Percentiles rank a stretch among this genome's conserved stretches.
Conservation (phyloP, 1,140 invertebrate species). For the Atta cephalotes region DNA sequence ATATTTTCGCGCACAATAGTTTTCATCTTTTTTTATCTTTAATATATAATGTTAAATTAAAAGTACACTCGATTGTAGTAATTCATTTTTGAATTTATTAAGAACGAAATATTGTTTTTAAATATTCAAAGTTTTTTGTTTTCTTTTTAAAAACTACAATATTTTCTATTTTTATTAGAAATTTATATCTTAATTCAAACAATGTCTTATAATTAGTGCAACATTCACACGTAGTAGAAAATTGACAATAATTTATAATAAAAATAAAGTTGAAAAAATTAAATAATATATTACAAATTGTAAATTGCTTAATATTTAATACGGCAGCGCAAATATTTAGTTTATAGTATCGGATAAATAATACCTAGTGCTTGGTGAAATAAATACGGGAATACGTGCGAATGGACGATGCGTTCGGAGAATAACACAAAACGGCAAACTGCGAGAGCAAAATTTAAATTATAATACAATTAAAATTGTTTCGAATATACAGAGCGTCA, state of each 20-base stretch:
- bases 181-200: slow-evolving; percentile 10
- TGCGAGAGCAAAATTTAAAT: slow-evolving; percentile 1
- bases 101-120: not conserved
- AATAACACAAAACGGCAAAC: not conserved
- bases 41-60: not conserved
- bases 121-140: not conserved
- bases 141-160: not conserved
- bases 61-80: not conserved
- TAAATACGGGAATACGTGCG: not conserved
- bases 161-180: not conserved
- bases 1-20: not conserved
- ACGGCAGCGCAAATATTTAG: not conserved
- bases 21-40: not conserved
- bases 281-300: not conserved
- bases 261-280: slow-evolving; percentile 11
- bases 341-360: slow-evolving; percentile 4
- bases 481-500: not conserved
- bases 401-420: not conserved
- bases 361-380: not conserved
- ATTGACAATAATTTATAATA: not conserved
- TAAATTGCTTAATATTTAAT: slow-evolving; percentile 1
- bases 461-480: slow-evolving; percentile 14
- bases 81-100: not conserved
- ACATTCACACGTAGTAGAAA: not conserved
- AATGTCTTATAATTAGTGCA: not conserved